phyloP scores from a whole-genome alignment of 2,888 invertebrate genomes.

The Chloroclystis v-ata region DNA sequence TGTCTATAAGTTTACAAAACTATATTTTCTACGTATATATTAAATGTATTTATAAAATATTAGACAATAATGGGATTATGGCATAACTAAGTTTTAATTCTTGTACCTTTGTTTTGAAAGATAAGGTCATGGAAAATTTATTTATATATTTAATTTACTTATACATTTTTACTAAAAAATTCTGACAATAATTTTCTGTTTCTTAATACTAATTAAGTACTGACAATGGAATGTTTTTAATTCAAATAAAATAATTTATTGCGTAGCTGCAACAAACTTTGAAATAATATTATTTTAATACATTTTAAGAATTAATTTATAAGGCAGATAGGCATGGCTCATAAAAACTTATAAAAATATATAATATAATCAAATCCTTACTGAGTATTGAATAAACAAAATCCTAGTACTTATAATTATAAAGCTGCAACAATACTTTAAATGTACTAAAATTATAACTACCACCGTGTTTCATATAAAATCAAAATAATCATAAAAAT shows the following conservation, averaged over 20 bases:
- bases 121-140: not conserved
- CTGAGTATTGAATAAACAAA: conserved; percentile 31
- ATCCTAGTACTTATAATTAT: conserved; percentile 34
- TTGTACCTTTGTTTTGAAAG: not conserved
- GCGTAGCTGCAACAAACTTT: too few relatives aligned
- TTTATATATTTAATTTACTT: not conserved
- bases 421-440: conserved; percentile 37
- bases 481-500: conserved; percentile 20
- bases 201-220: conserved; percentile 60
- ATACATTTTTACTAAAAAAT: not conserved
- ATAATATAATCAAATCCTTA: conserved; percentile 10
- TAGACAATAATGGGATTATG: not conserved
- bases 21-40: conserved; percentile 12
- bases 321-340: conserved; percentile 26
- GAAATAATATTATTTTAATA: too few relatives aligned
- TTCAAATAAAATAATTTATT: not conserved
- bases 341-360: conserved; percentile 1
- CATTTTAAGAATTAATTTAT: too few relatives aligned
- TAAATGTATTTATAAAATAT: not conserved
- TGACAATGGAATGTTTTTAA: conserved; percentile 48
- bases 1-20: conserved; percentile 10
- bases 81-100: conserved; percentile 1
- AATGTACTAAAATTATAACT: conserved; percentile 34
- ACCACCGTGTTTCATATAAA: conserved; percentile 33
- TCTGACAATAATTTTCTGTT: too few relatives aligned